A percentile compares a stretch with the other conserved stretches of the same genome.
Conservation (phyloP, 2,888 invertebrate genomes). For the Merodon equestris region DNA sequence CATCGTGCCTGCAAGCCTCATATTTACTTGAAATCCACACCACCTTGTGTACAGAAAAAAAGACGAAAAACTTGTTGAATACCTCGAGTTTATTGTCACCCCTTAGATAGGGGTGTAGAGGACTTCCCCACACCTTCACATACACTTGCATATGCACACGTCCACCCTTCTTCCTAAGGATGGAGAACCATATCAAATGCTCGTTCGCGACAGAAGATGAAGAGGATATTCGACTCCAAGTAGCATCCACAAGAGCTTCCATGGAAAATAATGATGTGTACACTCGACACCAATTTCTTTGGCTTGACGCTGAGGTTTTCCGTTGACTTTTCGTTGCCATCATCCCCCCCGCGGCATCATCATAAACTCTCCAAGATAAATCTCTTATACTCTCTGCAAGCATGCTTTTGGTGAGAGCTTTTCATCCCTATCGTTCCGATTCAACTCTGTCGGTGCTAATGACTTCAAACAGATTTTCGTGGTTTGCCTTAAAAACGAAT, state of each 20-base stretch:
- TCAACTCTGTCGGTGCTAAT: slow-evolving; percentile 1
- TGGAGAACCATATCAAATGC: slow-evolving; percentile 5
- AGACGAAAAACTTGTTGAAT: slow-evolving; percentile 49
- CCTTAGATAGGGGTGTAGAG: background rate
- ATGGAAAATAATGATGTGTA: slow-evolving; percentile 51
- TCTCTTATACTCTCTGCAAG: slow-evolving; percentile 50
- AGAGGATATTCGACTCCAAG: slow-evolving; percentile 33
- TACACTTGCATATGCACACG: slow-evolving; percentile 4
- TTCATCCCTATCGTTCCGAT: slow-evolving; percentile 23
- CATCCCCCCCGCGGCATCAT: no score
- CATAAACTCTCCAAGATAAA: no score
- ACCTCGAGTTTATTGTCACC: slow-evolving; percentile 9
- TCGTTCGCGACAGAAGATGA: slow-evolving; percentile 9
- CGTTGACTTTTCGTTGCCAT: slow-evolving; percentile 9
- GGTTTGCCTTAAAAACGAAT: slow-evolving; percentile 20
- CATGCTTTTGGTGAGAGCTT: slow-evolving; percentile 41
- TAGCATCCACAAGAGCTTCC: slow-evolving; percentile 45
- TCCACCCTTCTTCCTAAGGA: no score
- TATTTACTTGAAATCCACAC: slow-evolving; percentile 35
- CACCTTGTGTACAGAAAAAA: slow-evolving; percentile 7
- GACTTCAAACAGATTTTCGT: slow-evolving; percentile 55
- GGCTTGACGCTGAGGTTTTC: slow-evolving; percentile 18
- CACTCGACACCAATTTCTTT: slow-evolving; percentile 50
- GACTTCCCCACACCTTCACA: background rate
- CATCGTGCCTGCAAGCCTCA: slow-evolving; percentile 13